Base-by-base conservation (phyloP, 53 echinoderm and acorn worm genomes). In the Hippasteria phrygiana region DNA sequence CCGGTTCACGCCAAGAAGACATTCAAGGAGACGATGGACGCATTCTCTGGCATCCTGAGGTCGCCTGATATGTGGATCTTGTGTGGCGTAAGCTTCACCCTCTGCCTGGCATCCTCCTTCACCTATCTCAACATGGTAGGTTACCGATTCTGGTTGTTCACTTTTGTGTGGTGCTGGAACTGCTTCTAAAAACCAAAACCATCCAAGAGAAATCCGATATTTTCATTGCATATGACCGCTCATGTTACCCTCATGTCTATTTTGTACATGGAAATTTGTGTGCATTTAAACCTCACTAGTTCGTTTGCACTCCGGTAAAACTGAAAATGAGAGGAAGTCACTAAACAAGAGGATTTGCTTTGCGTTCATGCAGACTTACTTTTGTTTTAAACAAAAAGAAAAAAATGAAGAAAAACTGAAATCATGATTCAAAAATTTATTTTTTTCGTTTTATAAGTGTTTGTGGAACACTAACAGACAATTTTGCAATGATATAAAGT, bases 111-210 rank as follows among this genome's bases (percentile, higher is more conserved):
- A 2, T 70, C 85, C 7, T 51, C 70, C 48, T 85, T 85, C 55
- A 71, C 85, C 24, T 85, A 70, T 53, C 70, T 85, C 70, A 70
- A 85, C 18, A 85, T 85, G 85, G 85, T 85, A 85, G 71, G 85
- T 85, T 11, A 9, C 26, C 8, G 10, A 42, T 26, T 13, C 36
- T 39, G 18, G 18, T 43, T 73, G 67, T 67, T 20, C 12, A 33
- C 18, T 13, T 54, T 16, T 12, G 4, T 17, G 18, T 54, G n/a
- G n/a, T n/a, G n/a, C n/a, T n/a, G 9, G 51, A 7, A 7, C 11
- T 45, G 5, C 11, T 45, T 45, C 11, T 45, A 11, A 7, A 11
- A 45, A 7, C 11, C 5, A 5, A 45, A 45, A 45, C 46, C 46
- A 45, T 45, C 11, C 11, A 5, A 45, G 46, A 7, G 46, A 11